Conservation (phyloP, 2,888 invertebrate species). For the Megalurothrips usitatus region DNA sequence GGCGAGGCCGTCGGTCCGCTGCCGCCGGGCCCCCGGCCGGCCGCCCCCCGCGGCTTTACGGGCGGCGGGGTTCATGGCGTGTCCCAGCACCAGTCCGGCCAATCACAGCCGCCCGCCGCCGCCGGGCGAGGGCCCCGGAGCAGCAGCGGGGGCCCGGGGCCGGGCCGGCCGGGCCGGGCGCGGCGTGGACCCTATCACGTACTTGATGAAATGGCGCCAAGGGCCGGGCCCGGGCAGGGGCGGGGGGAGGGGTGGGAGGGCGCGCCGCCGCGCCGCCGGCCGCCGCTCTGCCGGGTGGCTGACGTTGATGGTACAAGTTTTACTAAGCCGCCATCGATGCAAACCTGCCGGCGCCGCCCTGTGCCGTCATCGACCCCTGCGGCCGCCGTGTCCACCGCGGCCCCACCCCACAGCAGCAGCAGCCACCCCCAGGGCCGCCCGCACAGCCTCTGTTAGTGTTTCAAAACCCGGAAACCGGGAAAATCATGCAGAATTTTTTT, state of each 20-base stretch:
- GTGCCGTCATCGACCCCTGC: not conserved
- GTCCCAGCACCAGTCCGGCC: not conserved
- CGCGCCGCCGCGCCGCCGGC: not conserved
- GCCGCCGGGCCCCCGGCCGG: not conserved
- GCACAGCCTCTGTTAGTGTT: too few relatives aligned
- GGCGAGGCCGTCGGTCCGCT: not conserved
- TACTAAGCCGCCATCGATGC: not conserved
- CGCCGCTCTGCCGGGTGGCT: not conserved
- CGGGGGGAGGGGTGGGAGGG: not conserved
- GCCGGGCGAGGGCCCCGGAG: not conserved
- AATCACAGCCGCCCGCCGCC: not conserved
- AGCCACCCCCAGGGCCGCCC: not conserved
- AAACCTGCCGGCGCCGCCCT: too few relatives aligned
- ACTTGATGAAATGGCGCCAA: conserved; percentile 9
- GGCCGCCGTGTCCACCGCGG: not conserved
- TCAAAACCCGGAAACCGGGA: too few relatives aligned
- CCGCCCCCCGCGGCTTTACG: not conserved
- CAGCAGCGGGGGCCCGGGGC: not conserved
- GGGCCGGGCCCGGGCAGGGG: not conserved
- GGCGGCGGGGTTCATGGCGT: not conserved
- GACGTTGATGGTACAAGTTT: conserved; percentile 11
- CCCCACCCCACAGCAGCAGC: not conserved
- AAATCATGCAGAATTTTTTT: too few relatives aligned
- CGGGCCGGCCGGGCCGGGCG: not conserved
- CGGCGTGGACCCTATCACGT: conserved; percentile 13